Base-by-base conservation (phyloP, 2,888 invertebrate species). In the Synergus itoensis region DNA sequence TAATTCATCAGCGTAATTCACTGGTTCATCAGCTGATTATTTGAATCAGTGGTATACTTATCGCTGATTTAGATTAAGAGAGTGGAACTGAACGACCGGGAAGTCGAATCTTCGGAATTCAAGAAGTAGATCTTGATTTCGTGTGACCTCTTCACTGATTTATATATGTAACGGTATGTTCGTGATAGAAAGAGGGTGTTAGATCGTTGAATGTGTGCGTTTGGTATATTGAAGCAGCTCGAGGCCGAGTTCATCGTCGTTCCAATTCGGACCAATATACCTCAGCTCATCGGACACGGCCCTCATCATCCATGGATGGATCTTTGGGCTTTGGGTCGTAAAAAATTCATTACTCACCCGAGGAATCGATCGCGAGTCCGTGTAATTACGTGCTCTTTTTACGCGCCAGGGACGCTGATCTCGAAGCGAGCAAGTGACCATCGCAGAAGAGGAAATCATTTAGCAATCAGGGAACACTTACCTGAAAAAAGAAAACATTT, bases 311-410 rank as follows among this genome's bases (percentile, higher is more conserved):
- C 73, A 57, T 81, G 82, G 81, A 83, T 82, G 79, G 80, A 86
- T 86, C 84, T 85, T 77, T 76, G 62, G 16, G 84, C 79, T 79
- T 82, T 77, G 77, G 69, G 84, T 91, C 90, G 89, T 92, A 91
- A 91, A 91, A 91, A 90, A 90, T 91, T 90, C 90, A 91, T 91
- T 90, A 89, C 86, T 85, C 83, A 82, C 82, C 86, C 88, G 87
- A 85, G 86, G 86, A 89, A 91, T 91, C 90, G 91, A 91, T 91
- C 91, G 88, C 80, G 84, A 84, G 83, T 82, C 87, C 90, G 89
- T 90, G 89, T 90, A 91, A 90, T 91, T 90, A 86, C 88, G 85
- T 87, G 88, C 81, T 85, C 86, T 85, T 88, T 85, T 82, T 80
- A 80, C 77, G 77, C 80, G 82, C 81, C 43, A 65, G 76, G 69